A percentile compares a stretch with the other conserved stretches of the same genome.
Conservation (phyloP, 2,888 invertebrate genomes). For the Sylvicola cinctus region DNA sequence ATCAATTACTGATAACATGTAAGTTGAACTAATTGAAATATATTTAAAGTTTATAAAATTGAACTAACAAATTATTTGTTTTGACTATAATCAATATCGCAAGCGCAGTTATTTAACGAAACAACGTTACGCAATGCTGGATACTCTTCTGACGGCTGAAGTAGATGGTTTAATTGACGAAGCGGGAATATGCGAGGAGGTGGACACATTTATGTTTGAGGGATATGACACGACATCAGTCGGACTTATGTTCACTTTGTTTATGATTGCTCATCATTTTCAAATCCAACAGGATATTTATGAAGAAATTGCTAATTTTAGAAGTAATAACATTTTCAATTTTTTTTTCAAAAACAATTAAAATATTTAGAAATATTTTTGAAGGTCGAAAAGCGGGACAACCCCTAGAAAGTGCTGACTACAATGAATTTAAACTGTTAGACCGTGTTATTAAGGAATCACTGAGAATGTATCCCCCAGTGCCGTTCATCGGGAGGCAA, state of each 20-base stretch:
- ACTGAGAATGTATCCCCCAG: conserved; percentile 31
- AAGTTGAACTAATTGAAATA: no score
- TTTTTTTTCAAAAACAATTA: no score
- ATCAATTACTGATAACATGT: no score
- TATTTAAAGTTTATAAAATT: no score
- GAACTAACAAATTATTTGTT: no score
- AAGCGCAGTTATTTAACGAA: no score
- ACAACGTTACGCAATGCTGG: conserved; percentile 31
- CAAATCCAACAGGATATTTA: conserved; percentile 27
- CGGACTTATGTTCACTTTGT: conserved; percentile 28
- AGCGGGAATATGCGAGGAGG: conserved; percentile 35
- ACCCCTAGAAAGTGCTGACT: no score
- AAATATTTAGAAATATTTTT: no score
- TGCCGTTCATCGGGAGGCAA: conserved; percentile 27
- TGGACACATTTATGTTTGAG: conserved; percentile 41
- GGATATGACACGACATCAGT: conserved; percentile 42
- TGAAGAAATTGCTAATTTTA: conserved; percentile 23
- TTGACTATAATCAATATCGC: no score
- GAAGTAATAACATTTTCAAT: no score
- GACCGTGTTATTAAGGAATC: conserved; percentile 35
- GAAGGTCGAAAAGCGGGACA: no score
- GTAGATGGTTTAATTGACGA: conserved; percentile 28
- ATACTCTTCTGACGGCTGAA: conserved; percentile 31
- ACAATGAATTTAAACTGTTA: conserved; percentile 13
- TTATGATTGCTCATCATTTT: conserved; percentile 29